Conservation (phyloP, 2,888 invertebrate species). For the Dynastes hyllus region DNA sequence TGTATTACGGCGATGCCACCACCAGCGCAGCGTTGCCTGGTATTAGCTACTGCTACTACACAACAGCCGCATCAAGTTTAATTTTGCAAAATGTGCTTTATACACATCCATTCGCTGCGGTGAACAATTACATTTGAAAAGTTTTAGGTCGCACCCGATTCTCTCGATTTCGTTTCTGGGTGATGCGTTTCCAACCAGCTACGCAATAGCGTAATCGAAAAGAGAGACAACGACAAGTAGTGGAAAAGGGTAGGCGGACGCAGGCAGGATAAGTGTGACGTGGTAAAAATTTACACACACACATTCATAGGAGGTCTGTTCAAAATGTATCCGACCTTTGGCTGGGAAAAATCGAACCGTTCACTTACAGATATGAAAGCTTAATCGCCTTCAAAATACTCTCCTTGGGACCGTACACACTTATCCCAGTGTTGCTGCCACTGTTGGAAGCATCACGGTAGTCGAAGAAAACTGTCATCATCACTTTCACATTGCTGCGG, state of each 20-base stretch:
- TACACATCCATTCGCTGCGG: slow-evolving; percentile 17
- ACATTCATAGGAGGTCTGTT: background rate
- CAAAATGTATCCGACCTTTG: too few relatives aligned
- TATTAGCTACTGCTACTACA: background rate
- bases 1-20: slow-evolving; percentile 50
- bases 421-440: too few relatives aligned
- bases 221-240: too few relatives aligned
- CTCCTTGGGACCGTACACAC: too few relatives aligned
- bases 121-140: slow-evolving; percentile 38
- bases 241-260: background rate
- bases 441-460: too few relatives aligned
- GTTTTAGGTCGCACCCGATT: slow-evolving; percentile 15
- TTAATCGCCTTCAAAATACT: too few relatives aligned
- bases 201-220: background rate
- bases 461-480: too few relatives aligned
- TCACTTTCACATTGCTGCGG: too few relatives aligned
- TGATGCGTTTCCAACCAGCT: background rate
- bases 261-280: background rate
- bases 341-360: too few relatives aligned
- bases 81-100: slow-evolving; percentile 33
- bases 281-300: slow-evolving; percentile 10
- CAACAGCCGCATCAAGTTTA: slow-evolving; percentile 43
- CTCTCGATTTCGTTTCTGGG: background rate
- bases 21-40: background rate
- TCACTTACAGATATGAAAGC: too few relatives aligned